Evolutionary conservation across 2,888 invertebrate species (phyloP), one percentile per base, ranked within the genome.

Genomic region (Ennomos quercinarius): DNA sequence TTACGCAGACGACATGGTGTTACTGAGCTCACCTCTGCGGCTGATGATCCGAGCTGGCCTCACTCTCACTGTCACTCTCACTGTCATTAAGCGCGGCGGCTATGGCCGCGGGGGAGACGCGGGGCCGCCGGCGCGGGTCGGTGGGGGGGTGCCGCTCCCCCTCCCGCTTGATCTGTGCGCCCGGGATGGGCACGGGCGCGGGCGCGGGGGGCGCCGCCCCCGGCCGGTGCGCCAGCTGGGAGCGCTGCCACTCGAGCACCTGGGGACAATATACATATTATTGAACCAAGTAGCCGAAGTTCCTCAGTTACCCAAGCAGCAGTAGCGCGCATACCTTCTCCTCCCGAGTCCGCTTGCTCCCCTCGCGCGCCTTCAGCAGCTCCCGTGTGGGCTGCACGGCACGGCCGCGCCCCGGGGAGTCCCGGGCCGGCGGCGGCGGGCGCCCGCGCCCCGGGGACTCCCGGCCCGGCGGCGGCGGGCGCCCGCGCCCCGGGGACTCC

Each of bases 241-340:
- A 81, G 5, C 94, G 90, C 56, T 94, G 92, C 83, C 94, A 93
- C 45, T 94, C 93, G 8, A 93, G 63, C 61, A 93, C 92, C 92
- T 93, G 72, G 5, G 12, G 48, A n/a, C 27, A 27, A 27, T 27
- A 6, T 17, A 1, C n/a, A n/a, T n/a, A n/a, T n/a, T n/a, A n/a
- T n/a, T n/a, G n/a, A n/a, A n/a, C n/a, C n/a, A n/a, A n/a, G 17
- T 17, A 2, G 17, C 17, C 17, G 1, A 17, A 17, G 2, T 17
- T 17, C 17, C 17, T 3, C 17, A 17, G 17, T 17, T 17, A 1
- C 17, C 17, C 17, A 2, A 1, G 17, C 17, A 17, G 17, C 6
- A 27, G 27, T 27, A 27, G 27, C 5, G 11, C 0, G 55, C 70
- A 49, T 48, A 92, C 93, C 87, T 93, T 93, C 63, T 93, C 93